Conservation (phyloP, 2,113 vertebrate genomes). For the Gobio gobio region DNA sequence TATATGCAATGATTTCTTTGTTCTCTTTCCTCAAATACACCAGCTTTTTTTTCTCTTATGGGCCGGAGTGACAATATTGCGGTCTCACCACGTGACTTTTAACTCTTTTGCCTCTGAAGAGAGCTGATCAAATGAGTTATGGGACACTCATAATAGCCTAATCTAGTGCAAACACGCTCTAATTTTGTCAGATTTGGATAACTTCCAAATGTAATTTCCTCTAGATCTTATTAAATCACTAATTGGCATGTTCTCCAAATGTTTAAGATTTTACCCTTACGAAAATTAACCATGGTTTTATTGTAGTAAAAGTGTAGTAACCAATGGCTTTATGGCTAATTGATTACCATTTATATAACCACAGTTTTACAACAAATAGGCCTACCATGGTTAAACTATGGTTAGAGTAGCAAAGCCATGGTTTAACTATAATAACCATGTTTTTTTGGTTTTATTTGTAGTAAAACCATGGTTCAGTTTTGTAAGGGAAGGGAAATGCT, state of each 20-base stretch:
- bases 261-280: neutral
- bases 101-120: conserved; percentile 61
- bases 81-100: conserved; percentile 72
- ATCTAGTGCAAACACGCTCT: neutral
- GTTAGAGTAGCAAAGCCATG: too few relatives aligned
- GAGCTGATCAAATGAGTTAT: neutral
- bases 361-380: too few relatives aligned
- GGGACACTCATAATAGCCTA: neutral
- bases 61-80: conserved; percentile 73
- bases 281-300: too few relatives aligned
- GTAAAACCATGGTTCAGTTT: too few relatives aligned
- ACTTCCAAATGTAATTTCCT: neutral
- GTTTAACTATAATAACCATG: too few relatives aligned
- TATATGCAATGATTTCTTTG: conserved; percentile 80
- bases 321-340: too few relatives aligned
- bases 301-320: too few relatives aligned
- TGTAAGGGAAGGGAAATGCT: neutral
- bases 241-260: neutral
- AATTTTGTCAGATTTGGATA: neutral
- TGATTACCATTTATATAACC: too few relatives aligned
- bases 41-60: conserved; percentile 51
- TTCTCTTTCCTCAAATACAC: conserved; percentile 69
- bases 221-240: neutral
- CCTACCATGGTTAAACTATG: too few relatives aligned
- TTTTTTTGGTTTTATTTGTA: too few relatives aligned